Percentiles rank a stretch among this genome's conserved stretches.
These are phyloP conservation scores for Cataglyphis altisquamis DNA, from an alignment of 2,888 invertebrate genomes.

Conservation along the genomic window DNA sequence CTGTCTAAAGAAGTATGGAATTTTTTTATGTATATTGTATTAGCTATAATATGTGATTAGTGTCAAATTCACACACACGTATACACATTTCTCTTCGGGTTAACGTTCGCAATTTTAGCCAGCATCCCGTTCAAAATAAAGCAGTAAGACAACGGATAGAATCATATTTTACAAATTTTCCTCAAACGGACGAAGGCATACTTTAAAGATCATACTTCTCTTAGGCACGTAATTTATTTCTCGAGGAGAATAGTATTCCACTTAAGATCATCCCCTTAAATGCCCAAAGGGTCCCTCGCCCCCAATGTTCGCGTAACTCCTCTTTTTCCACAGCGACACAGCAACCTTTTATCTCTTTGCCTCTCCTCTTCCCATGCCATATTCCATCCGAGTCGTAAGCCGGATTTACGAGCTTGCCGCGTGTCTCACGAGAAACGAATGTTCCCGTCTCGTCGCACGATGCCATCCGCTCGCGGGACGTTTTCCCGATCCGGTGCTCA, in stretches of 20 bases:
- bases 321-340: constrained; percentile 8
- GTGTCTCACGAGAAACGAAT: constrained; percentile 26
- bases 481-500: constrained; percentile 12
- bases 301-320: constrained; percentile 2
- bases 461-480: constrained; percentile 40
- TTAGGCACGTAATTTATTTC: constrained; percentile 40
- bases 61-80: not conserved
- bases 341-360: constrained; percentile 1
- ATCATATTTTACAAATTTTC: not conserved
- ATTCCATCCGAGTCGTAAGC: constrained; percentile 44
- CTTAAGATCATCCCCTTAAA: constrained; percentile 38
- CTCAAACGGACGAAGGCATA: not conserved
- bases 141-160: not conserved
- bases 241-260: constrained; percentile 21
- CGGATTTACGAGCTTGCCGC: constrained; percentile 48
- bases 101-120: constrained; percentile 14
- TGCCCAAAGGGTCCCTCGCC: not conserved
- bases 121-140: constrained; percentile 21
- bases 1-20: not conserved
- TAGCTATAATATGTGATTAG: not conserved
- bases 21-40: not conserved
- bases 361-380: constrained; percentile 5
- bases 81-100: not conserved
- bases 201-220: not conserved
- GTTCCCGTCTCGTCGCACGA: constrained; percentile 20